phyloP scores from a whole-genome alignment of 2,888 invertebrate species.

The Apomyelois bistriatella region DNA sequence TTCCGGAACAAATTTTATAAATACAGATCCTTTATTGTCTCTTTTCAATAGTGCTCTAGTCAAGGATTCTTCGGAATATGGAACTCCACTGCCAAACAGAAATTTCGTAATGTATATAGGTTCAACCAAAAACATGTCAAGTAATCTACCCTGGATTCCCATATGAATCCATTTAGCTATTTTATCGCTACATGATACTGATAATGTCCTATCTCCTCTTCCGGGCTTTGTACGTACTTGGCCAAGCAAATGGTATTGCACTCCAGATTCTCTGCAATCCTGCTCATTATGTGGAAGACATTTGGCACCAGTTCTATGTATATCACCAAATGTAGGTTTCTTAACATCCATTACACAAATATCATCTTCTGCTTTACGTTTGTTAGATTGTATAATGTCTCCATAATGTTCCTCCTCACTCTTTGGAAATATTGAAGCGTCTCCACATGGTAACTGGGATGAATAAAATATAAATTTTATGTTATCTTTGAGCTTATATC shows the following conservation, averaged over 20 bases:
- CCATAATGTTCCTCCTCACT: slow-evolving; percentile 46
- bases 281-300: slow-evolving; percentile 78
- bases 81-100: slow-evolving; percentile 84
- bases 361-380: slow-evolving; percentile 38
- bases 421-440: slow-evolving; percentile 91
- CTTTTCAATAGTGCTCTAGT: slow-evolving; percentile 74
- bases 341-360: slow-evolving; percentile 35
- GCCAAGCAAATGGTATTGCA: slow-evolving; percentile 83
- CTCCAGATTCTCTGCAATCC: slow-evolving; percentile 81
- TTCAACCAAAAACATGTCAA: slow-evolving; percentile 82
- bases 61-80: slow-evolving; percentile 81
- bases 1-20: slow-evolving; percentile 31
- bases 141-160: slow-evolving; percentile 91
- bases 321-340: slow-evolving; percentile 38
- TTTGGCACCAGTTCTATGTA: slow-evolving; percentile 95
- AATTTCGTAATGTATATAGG: slow-evolving; percentile 86
- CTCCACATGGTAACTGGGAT: slow-evolving; percentile 95
- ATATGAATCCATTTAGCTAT: slow-evolving; percentile 92
- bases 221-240: slow-evolving; percentile 93
- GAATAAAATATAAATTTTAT: slow-evolving; percentile 90
- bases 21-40: slow-evolving; percentile 22
- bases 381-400: slow-evolving; percentile 38
- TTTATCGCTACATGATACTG: slow-evolving; percentile 97
- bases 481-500: slow-evolving; percentile 74
- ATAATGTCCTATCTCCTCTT: slow-evolving; percentile 91